phyloP scores from a whole-genome alignment of 2,797 vertebrate genomes.

The Sebastiscus albofasciatus region DNA sequence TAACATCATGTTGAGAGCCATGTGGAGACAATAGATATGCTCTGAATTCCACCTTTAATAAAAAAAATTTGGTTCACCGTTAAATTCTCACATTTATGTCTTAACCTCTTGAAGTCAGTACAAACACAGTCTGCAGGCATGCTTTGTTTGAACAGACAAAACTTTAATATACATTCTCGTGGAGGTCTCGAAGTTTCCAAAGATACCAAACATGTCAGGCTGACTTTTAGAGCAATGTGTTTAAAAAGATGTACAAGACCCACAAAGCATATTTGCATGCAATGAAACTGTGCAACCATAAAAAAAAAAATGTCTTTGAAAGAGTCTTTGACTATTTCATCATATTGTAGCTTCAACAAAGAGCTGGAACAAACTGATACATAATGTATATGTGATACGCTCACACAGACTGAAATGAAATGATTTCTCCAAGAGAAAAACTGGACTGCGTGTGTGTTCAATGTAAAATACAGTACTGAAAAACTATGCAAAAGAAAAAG shows the following conservation, averaged over 20 bases:
- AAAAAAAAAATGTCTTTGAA: not conserved
- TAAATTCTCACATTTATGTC: not conserved
- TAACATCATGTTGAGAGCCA: not conserved
- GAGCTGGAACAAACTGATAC: not conserved
- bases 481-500: not conserved
- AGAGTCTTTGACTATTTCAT: not conserved
- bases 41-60: not conserved
- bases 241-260: not conserved
- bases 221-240: not conserved
- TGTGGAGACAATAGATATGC: not conserved
- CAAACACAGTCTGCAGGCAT: not conserved
- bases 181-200: not conserved
- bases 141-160: not conserved
- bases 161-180: not conserved
- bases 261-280: not conserved
- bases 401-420: not conserved
- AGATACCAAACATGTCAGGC: not conserved
- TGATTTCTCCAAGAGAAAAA: not conserved
- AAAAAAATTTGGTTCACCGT: not conserved
- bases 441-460: not conserved
- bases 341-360: conserved; percentile 3
- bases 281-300: not conserved
- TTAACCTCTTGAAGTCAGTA: not conserved
- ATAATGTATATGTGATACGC: not conserved
- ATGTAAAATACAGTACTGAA: not conserved